phyloP scores from a whole-genome alignment of 2,797 vertebrate genomes.

The Bovichtus variegatus region DNA sequence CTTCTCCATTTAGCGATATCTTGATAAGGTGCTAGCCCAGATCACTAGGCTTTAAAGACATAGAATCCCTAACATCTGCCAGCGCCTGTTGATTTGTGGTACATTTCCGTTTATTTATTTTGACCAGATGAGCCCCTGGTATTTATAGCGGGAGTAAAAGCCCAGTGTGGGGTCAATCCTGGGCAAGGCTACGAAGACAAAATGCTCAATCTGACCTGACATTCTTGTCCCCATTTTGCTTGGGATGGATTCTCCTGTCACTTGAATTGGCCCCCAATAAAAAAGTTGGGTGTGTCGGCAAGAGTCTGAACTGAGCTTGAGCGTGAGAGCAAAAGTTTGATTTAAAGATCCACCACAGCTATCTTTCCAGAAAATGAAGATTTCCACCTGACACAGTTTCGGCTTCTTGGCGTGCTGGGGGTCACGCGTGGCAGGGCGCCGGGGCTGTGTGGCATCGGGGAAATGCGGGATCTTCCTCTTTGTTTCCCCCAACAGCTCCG shows the following conservation, averaged over 20 bases:
- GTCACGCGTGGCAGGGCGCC: slow-evolving; percentile 78
- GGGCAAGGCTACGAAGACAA: slow-evolving; percentile 72
- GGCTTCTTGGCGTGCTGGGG: slow-evolving; percentile 59
- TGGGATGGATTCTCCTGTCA: slow-evolving; percentile 64
- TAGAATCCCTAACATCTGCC: slow-evolving; percentile 72
- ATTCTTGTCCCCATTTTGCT: slow-evolving; percentile 78
- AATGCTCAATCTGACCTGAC: slow-evolving; percentile 82
- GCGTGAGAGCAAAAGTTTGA: slow-evolving; percentile 44
- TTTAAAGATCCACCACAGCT: not conserved
- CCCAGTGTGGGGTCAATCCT: slow-evolving; percentile 79
- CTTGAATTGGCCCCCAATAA: slow-evolving; percentile 78
- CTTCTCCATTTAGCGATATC: slow-evolving; percentile 2
- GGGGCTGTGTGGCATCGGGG: slow-evolving; percentile 84
- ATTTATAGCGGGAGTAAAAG: slow-evolving; percentile 84
- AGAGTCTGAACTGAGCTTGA: slow-evolving; percentile 19
- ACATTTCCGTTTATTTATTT: slow-evolving; percentile 83
- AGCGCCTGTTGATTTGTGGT: slow-evolving; percentile 72
- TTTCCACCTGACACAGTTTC: slow-evolving; percentile 50
- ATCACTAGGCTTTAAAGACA: slow-evolving; percentile 52
- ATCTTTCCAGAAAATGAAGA: slow-evolving; percentile 31
- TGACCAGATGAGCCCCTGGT: slow-evolving; percentile 83
- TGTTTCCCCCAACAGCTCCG: slow-evolving; percentile 81
- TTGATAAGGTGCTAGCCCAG: slow-evolving; percentile 21
- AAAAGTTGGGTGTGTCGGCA: slow-evolving; percentile 68
- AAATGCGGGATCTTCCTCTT: slow-evolving; percentile 84